Evolutionary conservation across 2,888 invertebrate genomes (phyloP).

Genomic region (Tetranychus truncatus): DNA sequence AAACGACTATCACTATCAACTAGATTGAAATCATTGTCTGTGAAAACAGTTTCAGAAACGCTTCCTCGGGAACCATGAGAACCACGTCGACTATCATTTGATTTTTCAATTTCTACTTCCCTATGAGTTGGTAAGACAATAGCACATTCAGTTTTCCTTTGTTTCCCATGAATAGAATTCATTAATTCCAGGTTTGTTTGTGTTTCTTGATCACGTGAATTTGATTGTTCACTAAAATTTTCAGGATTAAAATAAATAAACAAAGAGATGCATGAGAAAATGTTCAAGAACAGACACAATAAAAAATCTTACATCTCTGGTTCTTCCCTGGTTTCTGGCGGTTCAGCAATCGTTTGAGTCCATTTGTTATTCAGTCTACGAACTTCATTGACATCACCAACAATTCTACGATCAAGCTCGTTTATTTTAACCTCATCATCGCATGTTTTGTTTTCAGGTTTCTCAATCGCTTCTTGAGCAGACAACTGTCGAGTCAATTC

Average conservation of each 20-base stretch:
- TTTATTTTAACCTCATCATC: neutral
- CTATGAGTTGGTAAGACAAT: conserved; percentile 13
- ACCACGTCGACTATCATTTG: neutral
- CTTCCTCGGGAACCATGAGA: neutral
- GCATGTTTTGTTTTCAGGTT: neutral
- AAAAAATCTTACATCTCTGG: neutral
- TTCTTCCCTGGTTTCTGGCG: neutral
- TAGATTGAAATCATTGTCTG: neutral
- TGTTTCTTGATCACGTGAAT: neutral
- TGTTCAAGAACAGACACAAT: neutral
- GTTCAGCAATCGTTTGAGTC: neutral
- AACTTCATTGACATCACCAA: neutral
- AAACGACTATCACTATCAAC: neutral
- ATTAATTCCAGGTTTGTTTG: conserved; percentile 1
- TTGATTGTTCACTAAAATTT: neutral
- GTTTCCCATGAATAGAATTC: neutral
- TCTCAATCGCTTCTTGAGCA: neutral
- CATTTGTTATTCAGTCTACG: neutral
- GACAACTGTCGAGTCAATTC: neutral
- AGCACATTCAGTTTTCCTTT: neutral
- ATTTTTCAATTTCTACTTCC: conserved; percentile 5
- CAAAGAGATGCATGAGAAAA: neutral
- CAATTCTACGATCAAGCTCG: neutral
- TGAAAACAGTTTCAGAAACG: neutral
- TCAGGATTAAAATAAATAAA: neutral